Conservation (phyloP, 2,113 vertebrate species). For the Cranoglanis bouderius region DNA sequence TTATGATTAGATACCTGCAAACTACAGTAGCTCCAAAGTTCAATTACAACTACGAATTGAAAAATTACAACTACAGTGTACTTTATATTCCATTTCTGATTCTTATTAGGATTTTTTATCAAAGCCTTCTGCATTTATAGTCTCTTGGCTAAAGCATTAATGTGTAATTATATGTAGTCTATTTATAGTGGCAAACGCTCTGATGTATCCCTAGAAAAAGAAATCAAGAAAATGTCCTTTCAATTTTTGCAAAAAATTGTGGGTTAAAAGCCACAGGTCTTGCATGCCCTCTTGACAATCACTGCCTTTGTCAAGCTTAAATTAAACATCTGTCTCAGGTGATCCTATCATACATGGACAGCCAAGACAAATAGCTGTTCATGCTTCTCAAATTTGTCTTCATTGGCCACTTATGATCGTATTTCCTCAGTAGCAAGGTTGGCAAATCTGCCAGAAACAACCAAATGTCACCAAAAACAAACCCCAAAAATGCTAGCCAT, state of each 20-base stretch:
- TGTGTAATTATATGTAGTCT: neutral
- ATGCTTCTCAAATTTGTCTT: neutral
- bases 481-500: neutral
- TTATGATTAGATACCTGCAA: neutral
- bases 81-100: neutral
- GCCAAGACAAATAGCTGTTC: neutral
- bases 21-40: neutral
- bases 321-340: neutral
- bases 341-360: neutral
- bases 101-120: neutral
- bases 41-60: neutral
- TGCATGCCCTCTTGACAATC: conserved; percentile 71
- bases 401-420: neutral
- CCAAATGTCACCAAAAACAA: neutral
- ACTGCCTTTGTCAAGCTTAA: neutral
- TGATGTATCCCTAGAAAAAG: neutral
- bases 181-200: neutral
- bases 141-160: neutral
- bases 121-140: neutral
- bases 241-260: conserved; percentile 61
- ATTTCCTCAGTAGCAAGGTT: neutral
- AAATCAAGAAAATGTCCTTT: neutral
- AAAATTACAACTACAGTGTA: neutral
- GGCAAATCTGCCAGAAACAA: neutral
- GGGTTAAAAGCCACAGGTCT: conserved; percentile 62